A percentile compares a stretch with the other conserved stretches of the same genome.
Conservation (phyloP, 2,797 vertebrate species). For the Mycteria americana region DNA sequence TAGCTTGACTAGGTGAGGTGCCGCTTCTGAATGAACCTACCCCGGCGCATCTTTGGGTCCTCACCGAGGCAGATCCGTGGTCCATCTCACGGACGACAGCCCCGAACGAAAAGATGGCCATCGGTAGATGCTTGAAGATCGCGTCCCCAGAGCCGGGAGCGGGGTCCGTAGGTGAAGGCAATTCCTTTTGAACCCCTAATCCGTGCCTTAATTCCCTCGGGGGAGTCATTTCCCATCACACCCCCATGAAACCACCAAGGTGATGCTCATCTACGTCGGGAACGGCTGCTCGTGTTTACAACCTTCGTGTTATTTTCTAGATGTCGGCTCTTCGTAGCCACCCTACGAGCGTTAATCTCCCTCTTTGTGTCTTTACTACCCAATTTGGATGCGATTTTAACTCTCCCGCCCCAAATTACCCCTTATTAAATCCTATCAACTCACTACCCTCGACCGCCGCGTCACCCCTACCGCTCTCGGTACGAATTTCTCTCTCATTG, state of each 20-base stretch:
- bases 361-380: background rate
- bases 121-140: background rate
- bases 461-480: no score
- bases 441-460: background rate
- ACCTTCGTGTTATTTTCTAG: background rate
- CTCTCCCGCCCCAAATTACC: background rate
- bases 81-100: background rate
- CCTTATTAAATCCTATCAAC: background rate
- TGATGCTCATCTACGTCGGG: background rate
- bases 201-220: no score
- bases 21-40: background rate
- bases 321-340: background rate
- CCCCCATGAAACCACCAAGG: background rate
- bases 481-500: background rate
- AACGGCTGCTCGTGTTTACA: background rate
- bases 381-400: background rate
- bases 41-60: background rate
- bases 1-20: background rate
- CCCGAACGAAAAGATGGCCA: background rate
- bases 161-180: background rate
- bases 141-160: no score
- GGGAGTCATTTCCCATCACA: background rate
- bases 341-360: fast-evolving
- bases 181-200: background rate
- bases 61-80: background rate